Conservation (phyloP, 2,888 invertebrate genomes). For the Camptogramma bilineatum region DNA sequence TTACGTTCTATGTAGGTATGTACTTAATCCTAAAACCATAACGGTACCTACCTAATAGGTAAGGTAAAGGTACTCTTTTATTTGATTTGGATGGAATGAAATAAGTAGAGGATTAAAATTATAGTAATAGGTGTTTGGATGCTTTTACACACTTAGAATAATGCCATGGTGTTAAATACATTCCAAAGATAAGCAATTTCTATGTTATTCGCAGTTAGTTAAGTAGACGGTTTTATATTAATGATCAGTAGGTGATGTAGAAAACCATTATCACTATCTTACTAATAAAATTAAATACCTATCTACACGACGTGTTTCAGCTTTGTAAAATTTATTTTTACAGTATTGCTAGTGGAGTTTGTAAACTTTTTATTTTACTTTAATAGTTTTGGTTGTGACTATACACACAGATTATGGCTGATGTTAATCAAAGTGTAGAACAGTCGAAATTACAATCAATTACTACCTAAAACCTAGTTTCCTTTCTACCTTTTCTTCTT, state of each 20-base stretch:
- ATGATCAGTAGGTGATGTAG: slow-evolving; percentile 41
- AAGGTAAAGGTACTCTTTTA: not conserved
- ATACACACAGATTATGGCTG: slow-evolving; percentile 61
- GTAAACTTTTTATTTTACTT: slow-evolving; percentile 43
- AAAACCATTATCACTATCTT: slow-evolving; percentile 34
- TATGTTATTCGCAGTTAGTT: slow-evolving; percentile 71
- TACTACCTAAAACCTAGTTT: slow-evolving; percentile 29
- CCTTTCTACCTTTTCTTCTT: slow-evolving; percentile 1
- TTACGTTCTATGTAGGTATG: not conserved
- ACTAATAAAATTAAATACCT: slow-evolving; percentile 44
- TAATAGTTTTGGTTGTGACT: slow-evolving; percentile 66
- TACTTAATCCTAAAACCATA: too few relatives aligned
- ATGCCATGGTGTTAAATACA: slow-evolving; percentile 72
- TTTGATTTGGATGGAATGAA: slow-evolving; percentile 32
- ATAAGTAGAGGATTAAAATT: slow-evolving; percentile 55
- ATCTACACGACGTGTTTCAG: slow-evolving; percentile 52
- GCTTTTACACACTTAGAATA: slow-evolving; percentile 82
- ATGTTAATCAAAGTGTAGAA: slow-evolving; percentile 68
- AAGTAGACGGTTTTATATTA: slow-evolving; percentile 79
- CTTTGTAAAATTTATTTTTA: slow-evolving; percentile 45
- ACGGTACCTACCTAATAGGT: too few relatives aligned
- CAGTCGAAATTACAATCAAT: slow-evolving; percentile 41
- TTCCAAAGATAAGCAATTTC: slow-evolving; percentile 67
- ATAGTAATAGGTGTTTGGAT: slow-evolving; percentile 80
- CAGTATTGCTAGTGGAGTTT: slow-evolving; percentile 49